A percentile compares a stretch with the other conserved stretches of the same genome.
These are phyloP conservation scores for Laterallus jamaicensis DNA, from an alignment of 2,113 vertebrate genomes.

Conservation along the genomic window DNA sequence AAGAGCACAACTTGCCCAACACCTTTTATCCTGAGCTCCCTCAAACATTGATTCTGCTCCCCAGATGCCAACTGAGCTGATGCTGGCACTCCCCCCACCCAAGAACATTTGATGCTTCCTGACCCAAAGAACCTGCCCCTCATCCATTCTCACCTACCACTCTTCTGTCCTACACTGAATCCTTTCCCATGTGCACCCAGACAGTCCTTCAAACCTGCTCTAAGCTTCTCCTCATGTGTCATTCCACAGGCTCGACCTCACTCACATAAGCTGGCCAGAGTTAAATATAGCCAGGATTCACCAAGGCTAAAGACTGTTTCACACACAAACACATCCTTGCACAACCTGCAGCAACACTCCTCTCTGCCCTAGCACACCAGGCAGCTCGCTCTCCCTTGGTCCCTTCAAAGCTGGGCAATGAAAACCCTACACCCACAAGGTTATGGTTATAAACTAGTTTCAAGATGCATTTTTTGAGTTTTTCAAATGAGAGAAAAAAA, in stretches of 20 bases:
- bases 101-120: neutral
- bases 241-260: neutral
- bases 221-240: neutral
- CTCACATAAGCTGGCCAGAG: neutral
- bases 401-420: neutral
- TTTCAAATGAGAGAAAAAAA: neutral
- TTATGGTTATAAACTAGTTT: neutral
- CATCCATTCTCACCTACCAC: neutral
- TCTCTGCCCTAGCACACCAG: neutral
- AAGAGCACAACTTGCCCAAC: neutral
- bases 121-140: neutral
- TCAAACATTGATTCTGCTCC: neutral
- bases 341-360: neutral
- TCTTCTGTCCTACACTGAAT: neutral
- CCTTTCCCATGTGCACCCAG: neutral
- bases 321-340: neutral
- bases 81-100: neutral
- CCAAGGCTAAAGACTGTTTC: neutral
- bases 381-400: too few relatives aligned
- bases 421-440: neutral
- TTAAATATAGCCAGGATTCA: constrained; percentile 18
- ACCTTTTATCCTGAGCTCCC: neutral
- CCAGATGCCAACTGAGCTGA: neutral
- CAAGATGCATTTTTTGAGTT: neutral
- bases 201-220: neutral